Percentiles rank a stretch among this genome's conserved stretches.
phyloP scores from a whole-genome alignment of 2,888 invertebrate species.

The Entomobrya proxima region DNA sequence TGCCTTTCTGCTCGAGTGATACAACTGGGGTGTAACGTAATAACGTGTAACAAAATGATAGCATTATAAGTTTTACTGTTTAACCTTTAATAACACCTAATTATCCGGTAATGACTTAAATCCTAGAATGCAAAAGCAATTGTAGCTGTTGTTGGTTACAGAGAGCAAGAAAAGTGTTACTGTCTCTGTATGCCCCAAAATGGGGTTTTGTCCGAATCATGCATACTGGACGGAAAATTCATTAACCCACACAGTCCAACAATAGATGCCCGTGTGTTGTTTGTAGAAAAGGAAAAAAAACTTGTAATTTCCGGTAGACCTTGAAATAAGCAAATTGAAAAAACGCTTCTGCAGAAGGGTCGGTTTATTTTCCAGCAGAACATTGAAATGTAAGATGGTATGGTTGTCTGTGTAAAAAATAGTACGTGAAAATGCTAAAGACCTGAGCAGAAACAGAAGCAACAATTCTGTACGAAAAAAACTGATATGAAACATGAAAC shows the following conservation, averaged over 20 bases:
- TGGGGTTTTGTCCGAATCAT: background rate
- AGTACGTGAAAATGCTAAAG: background rate
- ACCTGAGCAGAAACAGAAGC: background rate
- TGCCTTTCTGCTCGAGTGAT: too few relatives aligned
- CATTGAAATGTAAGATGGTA: background rate
- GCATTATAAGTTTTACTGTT: too few relatives aligned
- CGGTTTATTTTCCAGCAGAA: background rate
- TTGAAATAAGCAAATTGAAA: slow-evolving; percentile 38
- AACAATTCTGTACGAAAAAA: background rate
- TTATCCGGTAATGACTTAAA: background rate
- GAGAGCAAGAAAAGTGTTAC: too few relatives aligned
- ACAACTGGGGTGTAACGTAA: too few relatives aligned
- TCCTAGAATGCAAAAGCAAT: background rate
- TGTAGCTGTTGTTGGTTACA: too few relatives aligned
- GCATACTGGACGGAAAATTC: background rate
- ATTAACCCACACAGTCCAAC: background rate
- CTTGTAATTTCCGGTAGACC: slow-evolving; percentile 52
- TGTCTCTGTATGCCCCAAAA: too few relatives aligned
- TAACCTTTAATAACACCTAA: background rate
- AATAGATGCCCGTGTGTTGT: background rate
- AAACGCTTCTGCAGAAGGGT: background rate
- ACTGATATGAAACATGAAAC: background rate
- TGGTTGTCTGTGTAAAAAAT: background rate
- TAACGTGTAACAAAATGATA: too few relatives aligned
- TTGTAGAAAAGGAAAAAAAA: background rate